Conservation (phyloP, 2,113 vertebrate species). For the Amblyornis subalaris region DNA sequence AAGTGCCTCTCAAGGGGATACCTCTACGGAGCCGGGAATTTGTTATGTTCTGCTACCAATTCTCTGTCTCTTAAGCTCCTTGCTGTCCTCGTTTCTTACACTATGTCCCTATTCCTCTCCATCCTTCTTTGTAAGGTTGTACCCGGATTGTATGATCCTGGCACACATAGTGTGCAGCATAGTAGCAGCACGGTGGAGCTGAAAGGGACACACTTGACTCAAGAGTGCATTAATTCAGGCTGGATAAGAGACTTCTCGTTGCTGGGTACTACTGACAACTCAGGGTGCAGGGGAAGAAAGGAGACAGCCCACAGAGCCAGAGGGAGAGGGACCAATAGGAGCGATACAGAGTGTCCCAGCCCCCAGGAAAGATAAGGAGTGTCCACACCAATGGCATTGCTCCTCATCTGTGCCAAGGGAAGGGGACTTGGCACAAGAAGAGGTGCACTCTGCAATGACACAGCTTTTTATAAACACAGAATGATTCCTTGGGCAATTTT, state of each 20-base stretch:
- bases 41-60: not conserved
- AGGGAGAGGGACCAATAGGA: not conserved
- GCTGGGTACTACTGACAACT: not conserved
- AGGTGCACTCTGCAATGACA: not conserved
- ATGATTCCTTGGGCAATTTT: not conserved
- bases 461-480: not conserved
- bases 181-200: accelerated
- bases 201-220: not conserved
- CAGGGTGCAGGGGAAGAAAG: not conserved
- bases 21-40: not conserved
- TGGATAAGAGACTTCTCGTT: not conserved
- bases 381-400: not conserved
- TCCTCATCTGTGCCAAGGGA: not conserved
- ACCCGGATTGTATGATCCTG: not conserved
- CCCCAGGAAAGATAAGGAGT: not conserved
- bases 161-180: too few species aligned
- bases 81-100: not conserved
- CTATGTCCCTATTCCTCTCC: not conserved
- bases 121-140: not conserved
- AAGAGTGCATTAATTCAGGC: not conserved
- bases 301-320: not conserved
- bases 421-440: not conserved
- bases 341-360: accelerated
- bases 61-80: not conserved
- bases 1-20: not conserved